Evolutionary conservation across 2,888 invertebrate genomes (phyloP), one percentile per base, ranked within the genome.

Genomic region (Mellilla xanthometata): DNA sequence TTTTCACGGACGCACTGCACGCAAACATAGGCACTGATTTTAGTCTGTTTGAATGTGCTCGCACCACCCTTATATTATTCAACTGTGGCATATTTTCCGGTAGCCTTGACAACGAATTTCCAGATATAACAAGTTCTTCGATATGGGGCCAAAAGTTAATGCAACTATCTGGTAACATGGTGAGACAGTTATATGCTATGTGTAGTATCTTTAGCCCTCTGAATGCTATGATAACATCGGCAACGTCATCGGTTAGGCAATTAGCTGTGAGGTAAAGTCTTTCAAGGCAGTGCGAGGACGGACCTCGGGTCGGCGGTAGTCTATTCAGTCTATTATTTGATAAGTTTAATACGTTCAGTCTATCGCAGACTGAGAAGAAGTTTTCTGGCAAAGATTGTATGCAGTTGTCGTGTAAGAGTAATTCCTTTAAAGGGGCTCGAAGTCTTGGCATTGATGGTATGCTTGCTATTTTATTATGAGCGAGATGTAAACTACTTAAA

Each of bases 31-130:
- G 96, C 35, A 95, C 93, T 15, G 92, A 92, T 54, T 94, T 91
- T 39, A 96, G 81, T 59, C 94, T 91, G 76, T 96, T 96, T 0
- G 96, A 96, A 79, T 96, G 96, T 3, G 96, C 93, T 60, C 96
- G 90, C 36, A 97, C 86, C 9, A 96, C 93, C 60, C 92, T 91
- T 15, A 97, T 89, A 66, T 94, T 93, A 49, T 92, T 92, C 40
- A 96, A 76, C 55, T 92, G 91, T 7, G 94, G 93, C 47, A 96
- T 91, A 68, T 93, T 94, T 58, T 95, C 94, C 0, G 96, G 96
- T 40, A 96, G 86, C 64, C 92, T 92, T 23, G 93, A 91, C 39
- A 97, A 86, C 66, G 93, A 92, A 70, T 97, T 97, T 22, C 96
- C 96, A 1, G 96, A 96, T 32, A 96, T 68, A 1, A 96, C 93